These are phyloP conservation scores for Cetonia aurata DNA, from an alignment of 2,888 invertebrate species.

Conservation along the genomic window DNA sequence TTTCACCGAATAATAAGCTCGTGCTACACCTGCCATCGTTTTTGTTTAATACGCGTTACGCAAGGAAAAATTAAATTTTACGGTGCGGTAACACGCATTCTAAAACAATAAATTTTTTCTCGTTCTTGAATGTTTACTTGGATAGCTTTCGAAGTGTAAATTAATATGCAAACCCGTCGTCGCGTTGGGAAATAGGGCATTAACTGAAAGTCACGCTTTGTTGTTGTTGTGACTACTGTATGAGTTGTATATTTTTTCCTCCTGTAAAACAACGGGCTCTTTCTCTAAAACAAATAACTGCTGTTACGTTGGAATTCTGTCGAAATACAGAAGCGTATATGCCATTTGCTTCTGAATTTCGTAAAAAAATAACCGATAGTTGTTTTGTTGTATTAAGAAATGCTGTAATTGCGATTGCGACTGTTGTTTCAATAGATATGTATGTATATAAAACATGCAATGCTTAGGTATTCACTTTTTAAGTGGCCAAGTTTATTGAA, in stretches of 20 bases:
- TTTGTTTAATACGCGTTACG: no score
- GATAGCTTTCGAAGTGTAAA: neutral
- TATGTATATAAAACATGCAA: neutral
- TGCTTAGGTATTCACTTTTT: neutral
- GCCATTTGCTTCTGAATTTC: no score
- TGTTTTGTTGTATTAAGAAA: no score
- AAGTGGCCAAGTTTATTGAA: neutral
- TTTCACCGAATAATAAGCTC: no score
- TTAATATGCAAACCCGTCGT: slow-evolving; percentile 1
- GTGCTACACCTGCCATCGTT: no score
- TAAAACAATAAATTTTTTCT: no score
- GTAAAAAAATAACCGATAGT: no score
- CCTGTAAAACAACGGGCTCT: neutral
- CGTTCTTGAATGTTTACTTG: no score
- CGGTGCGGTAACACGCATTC: no score
- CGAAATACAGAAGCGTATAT: neutral
- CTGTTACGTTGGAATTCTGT: neutral
- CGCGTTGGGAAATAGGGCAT: slow-evolving; percentile 1
- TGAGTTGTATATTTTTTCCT: neutral
- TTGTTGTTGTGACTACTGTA: neutral
- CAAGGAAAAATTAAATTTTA: no score
- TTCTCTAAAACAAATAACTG: neutral
- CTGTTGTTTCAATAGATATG: neutral
- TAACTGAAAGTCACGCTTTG: neutral
- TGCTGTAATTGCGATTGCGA: neutral